Evolutionary conservation across 2,888 invertebrate genomes (phyloP).

Genomic region (Allophyes oxyacanthae): DNA sequence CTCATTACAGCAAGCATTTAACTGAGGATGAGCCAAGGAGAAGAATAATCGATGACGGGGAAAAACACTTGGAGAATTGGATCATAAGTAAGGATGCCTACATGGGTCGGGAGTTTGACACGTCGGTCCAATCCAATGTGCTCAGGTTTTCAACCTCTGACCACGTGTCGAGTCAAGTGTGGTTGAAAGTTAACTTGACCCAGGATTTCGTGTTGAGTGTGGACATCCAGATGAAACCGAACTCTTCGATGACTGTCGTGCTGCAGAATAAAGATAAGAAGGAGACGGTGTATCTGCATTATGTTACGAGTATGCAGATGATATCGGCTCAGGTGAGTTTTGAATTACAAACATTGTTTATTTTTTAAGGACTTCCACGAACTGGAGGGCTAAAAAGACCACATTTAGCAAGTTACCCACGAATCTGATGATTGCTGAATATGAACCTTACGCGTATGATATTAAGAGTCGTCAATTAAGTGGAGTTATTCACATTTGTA

Average conservation of each 20-base stretch:
- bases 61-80: constrained; percentile 92
- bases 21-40: constrained; percentile 95
- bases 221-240: constrained; percentile 92
- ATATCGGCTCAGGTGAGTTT: constrained; percentile 92
- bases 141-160: constrained; percentile 93
- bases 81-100: constrained; percentile 92
- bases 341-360: background rate
- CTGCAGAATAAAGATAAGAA: constrained; percentile 93
- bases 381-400: too few species aligned
- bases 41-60: constrained; percentile 93
- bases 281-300: constrained; percentile 94
- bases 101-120: constrained; percentile 90
- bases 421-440: too few species aligned
- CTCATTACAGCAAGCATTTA: constrained; percentile 98
- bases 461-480: too few species aligned
- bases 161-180: constrained; percentile 91
- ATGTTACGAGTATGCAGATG: constrained; percentile 92
- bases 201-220: constrained; percentile 93
- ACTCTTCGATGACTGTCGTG: constrained; percentile 94
- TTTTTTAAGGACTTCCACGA: too few species aligned
- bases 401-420: too few species aligned
- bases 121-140: constrained; percentile 89
- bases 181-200: constrained; percentile 86
- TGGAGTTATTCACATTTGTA: too few species aligned
- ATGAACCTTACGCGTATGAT: too few species aligned